These are phyloP conservation scores for Manis javanica DNA, from an alignment of 2,797 vertebrate species.

Conservation along the genomic window DNA sequence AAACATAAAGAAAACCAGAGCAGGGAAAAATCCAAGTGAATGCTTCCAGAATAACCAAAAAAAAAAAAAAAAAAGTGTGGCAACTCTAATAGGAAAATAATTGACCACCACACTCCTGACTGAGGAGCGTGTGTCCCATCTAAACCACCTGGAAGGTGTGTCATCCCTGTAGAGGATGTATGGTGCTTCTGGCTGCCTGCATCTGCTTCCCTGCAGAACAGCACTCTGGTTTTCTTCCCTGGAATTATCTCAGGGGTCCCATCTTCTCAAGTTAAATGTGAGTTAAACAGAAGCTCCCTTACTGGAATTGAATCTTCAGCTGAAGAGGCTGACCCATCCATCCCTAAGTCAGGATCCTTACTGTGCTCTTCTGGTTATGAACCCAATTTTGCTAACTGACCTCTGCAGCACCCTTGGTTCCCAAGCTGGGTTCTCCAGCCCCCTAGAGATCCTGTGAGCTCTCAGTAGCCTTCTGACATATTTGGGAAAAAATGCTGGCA, in stretches of 20 bases:
- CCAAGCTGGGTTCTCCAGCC: not conserved
- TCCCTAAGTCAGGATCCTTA: not conserved
- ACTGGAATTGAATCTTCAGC: not conserved
- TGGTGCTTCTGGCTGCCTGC: not conserved
- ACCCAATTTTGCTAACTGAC: not conserved
- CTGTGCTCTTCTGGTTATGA: accelerated
- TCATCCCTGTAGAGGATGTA: not conserved
- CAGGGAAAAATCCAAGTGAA: slow-evolving; percentile 75
- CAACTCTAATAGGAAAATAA: slow-evolving; percentile 53
- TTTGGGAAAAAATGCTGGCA: not conserved
- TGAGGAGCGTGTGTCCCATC: not conserved
- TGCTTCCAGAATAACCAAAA: slow-evolving; percentile 77
- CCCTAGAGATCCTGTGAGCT: not conserved
- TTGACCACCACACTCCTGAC: not conserved
- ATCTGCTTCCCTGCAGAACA: not conserved
- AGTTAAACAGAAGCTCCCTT: not conserved
- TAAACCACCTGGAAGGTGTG: not conserved
- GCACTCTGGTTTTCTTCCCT: not conserved
- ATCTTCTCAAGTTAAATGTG: not conserved
- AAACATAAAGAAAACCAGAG: slow-evolving; percentile 83
- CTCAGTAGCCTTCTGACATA: not conserved
- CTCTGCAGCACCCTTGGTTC: not conserved
- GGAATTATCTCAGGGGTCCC: not conserved
- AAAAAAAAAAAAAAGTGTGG: slow-evolving; percentile 50
- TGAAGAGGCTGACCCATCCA: not conserved